Evolutionary conservation across 2,113 vertebrate species (phyloP).

Genomic region (Thinocorus orbignyianus): DNA sequence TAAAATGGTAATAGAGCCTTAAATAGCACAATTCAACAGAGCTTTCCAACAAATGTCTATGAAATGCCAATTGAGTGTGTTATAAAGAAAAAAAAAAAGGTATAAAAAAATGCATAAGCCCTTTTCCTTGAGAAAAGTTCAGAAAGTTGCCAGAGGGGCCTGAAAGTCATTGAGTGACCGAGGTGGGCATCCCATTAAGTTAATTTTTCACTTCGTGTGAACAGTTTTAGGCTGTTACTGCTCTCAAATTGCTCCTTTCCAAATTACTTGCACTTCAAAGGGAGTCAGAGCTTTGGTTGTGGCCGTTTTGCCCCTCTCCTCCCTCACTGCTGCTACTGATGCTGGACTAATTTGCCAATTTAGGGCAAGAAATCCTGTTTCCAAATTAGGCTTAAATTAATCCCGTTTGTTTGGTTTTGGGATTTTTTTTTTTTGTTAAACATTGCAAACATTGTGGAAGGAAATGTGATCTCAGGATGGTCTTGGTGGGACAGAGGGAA

Average conservation of each 20-base stretch:
- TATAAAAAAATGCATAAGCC: neutral
- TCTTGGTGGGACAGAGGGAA: neutral
- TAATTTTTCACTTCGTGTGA: constrained; percentile 33
- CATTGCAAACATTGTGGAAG: neutral
- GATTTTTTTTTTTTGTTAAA: neutral
- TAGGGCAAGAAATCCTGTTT: neutral
- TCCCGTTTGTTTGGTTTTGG: neutral
- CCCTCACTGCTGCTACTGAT: neutral
- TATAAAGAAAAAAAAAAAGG: neutral
- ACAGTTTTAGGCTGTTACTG: neutral
- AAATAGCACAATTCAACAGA: neutral
- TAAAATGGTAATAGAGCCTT: neutral
- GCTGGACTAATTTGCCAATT: neutral
- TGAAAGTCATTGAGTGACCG: neutral
- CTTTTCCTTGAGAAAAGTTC: neutral
- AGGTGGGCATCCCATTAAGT: neutral
- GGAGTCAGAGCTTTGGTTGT: neutral
- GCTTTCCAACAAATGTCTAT: neutral
- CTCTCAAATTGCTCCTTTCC: constrained; percentile 1
- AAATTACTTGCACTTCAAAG: neutral
- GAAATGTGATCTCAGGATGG: rapidly evolving
- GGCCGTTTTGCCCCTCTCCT: neutral
- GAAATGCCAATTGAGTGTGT: neutral
- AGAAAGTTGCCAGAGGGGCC: neutral
- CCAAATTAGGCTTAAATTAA: neutral